A percentile compares a stretch with the other conserved stretches of the same genome.
These are phyloP conservation scores for Lordiphosa fenestrarum DNA, from an alignment of 2,888 invertebrate species.

Conservation along the genomic window DNA sequence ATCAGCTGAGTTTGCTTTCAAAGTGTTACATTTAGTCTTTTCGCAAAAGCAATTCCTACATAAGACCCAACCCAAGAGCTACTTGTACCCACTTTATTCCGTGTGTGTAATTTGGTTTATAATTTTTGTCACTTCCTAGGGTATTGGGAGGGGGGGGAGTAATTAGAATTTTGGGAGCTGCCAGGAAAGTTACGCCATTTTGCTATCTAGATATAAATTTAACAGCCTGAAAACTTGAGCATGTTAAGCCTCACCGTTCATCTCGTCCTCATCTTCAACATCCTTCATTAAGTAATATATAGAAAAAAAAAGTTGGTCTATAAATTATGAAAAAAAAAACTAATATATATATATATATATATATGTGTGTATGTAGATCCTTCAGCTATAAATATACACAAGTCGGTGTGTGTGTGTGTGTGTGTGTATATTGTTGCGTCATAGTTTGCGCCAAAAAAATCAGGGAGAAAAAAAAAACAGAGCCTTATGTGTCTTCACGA, in stretches of 20 bases:
- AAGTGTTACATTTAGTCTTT: too few relatives aligned
- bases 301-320: constrained; percentile 57
- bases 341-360: constrained; percentile 38
- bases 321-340: constrained; percentile 68
- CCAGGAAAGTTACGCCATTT: background rate
- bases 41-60: too few relatives aligned
- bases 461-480: constrained; percentile 60
- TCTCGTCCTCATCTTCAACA: too few relatives aligned
- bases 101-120: background rate
- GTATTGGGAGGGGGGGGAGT: background rate
- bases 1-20: too few relatives aligned
- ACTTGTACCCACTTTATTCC: too few relatives aligned
- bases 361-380: constrained; percentile 26
- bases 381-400: constrained; percentile 61
- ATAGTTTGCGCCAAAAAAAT: constrained; percentile 50
- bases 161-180: background rate
- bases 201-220: too few relatives aligned
- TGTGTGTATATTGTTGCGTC: constrained; percentile 35
- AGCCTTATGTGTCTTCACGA: constrained; percentile 51
- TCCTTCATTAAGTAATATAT: constrained; percentile 26
- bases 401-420: constrained; percentile 15
- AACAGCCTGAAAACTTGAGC: constrained; percentile 41
- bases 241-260: constrained; percentile 19
- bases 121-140: too few relatives aligned
- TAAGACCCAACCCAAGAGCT: too few relatives aligned